phyloP scores from a whole-genome alignment of 2,113 vertebrate genomes.

The Puntigrus tetrazona region DNA sequence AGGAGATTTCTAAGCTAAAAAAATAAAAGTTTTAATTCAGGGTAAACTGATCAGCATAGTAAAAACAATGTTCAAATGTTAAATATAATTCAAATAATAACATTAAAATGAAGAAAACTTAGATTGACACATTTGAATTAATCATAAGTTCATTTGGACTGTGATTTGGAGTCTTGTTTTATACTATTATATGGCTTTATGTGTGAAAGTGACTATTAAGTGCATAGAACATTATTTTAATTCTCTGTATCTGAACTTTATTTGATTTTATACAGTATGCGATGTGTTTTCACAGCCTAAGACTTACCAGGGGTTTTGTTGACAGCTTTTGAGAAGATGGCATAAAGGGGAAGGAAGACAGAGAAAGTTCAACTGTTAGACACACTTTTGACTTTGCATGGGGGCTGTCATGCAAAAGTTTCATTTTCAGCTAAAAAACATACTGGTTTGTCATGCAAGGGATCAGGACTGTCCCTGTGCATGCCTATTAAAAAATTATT shows the following conservation, averaged over 20 bases:
- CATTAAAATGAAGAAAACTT: neutral
- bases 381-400: constrained; percentile 87
- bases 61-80: neutral
- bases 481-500: constrained; percentile 67
- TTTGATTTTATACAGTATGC: neutral
- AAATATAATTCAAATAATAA: neutral
- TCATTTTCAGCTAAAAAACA: constrained; percentile 50
- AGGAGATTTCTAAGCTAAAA: neutral
- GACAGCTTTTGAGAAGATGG: constrained; percentile 82
- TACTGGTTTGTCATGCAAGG: constrained; percentile 71
- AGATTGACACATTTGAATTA: neutral
- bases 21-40: neutral
- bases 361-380: constrained; percentile 74
- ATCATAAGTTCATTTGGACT: neutral
- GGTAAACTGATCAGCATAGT: neutral
- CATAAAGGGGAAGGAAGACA: constrained; percentile 70
- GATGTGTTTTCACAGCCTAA: neutral
- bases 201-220: constrained; percentile 10
- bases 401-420: constrained; percentile 76
- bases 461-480: constrained; percentile 67
- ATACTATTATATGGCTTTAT: neutral
- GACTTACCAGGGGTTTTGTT: constrained; percentile 89
- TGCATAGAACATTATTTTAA: neutral
- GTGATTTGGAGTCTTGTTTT: neutral
- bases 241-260: neutral